A percentile compares a stretch with the other conserved stretches of the same genome.
phyloP scores from a whole-genome alignment of 2,797 vertebrate species.

The Hypotaenidia philippensis region DNA sequence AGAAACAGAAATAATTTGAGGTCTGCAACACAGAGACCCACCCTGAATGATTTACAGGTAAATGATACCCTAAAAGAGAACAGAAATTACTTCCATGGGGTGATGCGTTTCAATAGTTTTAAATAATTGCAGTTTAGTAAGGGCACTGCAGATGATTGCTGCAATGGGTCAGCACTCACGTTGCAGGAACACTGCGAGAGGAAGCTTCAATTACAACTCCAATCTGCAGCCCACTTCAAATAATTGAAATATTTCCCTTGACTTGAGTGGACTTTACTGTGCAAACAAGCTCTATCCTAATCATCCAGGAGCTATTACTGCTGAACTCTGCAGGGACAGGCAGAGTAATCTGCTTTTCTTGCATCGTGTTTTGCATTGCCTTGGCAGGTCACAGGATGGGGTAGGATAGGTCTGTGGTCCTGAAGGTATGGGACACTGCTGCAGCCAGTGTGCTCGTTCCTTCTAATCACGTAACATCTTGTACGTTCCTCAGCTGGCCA shows the following conservation, averaged over 20 bases:
- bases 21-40: neutral
- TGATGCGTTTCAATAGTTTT: neutral
- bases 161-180: neutral
- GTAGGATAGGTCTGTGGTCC: neutral
- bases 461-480: neutral
- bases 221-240: constrained; percentile 14
- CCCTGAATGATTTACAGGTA: neutral
- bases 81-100: neutral
- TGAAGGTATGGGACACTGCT: neutral
- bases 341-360: neutral
- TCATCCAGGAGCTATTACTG: neutral
- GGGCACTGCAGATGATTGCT: neutral
- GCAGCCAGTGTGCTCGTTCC: neutral
- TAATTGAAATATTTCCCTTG: constrained; percentile 17
- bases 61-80: neutral
- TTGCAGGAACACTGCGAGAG: neutral
- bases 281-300: neutral
- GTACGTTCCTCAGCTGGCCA: neutral
- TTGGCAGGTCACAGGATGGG: neutral
- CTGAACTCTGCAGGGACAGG: neutral
- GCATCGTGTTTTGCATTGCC: neutral
- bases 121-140: constrained; percentile 9
- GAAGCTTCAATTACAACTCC: neutral
- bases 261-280: constrained; percentile 18
- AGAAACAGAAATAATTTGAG: neutral